Conservation (phyloP, 2,888 invertebrate species). For the Poecilobothrus nobilitatus region DNA sequence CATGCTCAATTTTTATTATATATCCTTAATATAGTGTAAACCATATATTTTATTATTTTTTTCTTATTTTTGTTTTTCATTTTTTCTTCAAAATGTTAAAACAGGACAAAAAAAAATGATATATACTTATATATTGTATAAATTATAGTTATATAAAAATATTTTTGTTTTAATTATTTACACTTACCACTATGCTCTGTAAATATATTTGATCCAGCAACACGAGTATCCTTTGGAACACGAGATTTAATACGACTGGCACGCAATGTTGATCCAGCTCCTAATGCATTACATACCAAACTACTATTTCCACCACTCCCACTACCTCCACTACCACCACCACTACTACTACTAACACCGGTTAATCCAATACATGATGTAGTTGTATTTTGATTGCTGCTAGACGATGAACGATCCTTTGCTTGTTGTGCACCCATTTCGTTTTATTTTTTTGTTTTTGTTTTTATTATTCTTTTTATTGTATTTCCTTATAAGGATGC, state of each 20-base stretch:
- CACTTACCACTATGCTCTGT: constrained; percentile 88
- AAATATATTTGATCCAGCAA: constrained; percentile 83
- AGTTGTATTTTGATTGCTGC: constrained; percentile 38
- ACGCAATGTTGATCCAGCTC: constrained; percentile 54
- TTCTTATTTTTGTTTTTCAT: too few species aligned
- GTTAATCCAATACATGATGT: constrained; percentile 44
- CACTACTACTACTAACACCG: constrained; percentile 38
- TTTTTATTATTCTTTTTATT: background rate
- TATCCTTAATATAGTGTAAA: too few species aligned
- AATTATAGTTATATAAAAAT: too few species aligned
- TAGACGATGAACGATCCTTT: constrained; percentile 65
- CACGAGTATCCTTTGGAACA: constrained; percentile 71
- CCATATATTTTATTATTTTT: too few species aligned
- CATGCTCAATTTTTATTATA: too few species aligned
- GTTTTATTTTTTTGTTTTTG: background rate
- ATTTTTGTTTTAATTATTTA: background rate
- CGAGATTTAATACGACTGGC: constrained; percentile 61
- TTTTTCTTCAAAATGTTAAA: too few species aligned
- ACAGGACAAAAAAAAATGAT: too few species aligned
- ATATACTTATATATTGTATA: too few species aligned
- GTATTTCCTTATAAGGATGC: background rate
- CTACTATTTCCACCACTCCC: constrained; percentile 1
- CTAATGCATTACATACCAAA: constrained; percentile 31
- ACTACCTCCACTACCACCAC: constrained; percentile 26
- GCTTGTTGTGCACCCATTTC: constrained; percentile 90